Conservation (phyloP, 2,888 invertebrate genomes). For the Epinotia brunnichana region DNA sequence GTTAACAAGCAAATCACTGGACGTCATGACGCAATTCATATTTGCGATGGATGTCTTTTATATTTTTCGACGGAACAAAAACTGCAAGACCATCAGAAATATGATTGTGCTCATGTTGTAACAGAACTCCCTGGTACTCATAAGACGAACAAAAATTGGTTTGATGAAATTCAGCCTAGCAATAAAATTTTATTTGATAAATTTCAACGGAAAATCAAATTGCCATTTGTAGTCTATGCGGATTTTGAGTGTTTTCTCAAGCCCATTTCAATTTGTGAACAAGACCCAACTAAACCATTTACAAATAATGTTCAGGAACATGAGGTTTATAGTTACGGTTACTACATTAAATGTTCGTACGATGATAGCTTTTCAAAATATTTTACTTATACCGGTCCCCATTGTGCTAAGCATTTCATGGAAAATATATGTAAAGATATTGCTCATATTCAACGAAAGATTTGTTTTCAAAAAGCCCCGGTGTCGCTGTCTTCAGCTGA, state of each 20-base stretch:
- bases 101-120: conserved; percentile 45
- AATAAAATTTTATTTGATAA: conserved; percentile 46
- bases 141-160: conserved; percentile 1
- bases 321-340: not conserved
- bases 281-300: conserved; percentile 47
- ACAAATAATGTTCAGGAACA: conserved; percentile 50
- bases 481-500: not conserved
- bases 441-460: too few species aligned
- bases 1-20: conserved; percentile 45
- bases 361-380: too few species aligned
- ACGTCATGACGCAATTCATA: conserved; percentile 37
- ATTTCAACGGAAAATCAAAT: conserved; percentile 42
- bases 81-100: conserved; percentile 41
- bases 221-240: conserved; percentile 49
- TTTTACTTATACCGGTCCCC: too few species aligned
- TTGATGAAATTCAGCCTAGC: conserved; percentile 15
- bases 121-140: conserved; percentile 41
- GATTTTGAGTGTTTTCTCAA: conserved; percentile 51
- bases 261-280: conserved; percentile 47
- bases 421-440: too few species aligned
- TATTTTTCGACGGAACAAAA: conserved; percentile 39
- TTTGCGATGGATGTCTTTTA: conserved; percentile 46
- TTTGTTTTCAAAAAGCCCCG: conserved; percentile 16
- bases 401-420: too few species aligned
- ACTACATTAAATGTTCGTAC: too few species aligned